Conservation (phyloP, 2,888 invertebrate species). For the Lasioglossum pauxillum region DNA sequence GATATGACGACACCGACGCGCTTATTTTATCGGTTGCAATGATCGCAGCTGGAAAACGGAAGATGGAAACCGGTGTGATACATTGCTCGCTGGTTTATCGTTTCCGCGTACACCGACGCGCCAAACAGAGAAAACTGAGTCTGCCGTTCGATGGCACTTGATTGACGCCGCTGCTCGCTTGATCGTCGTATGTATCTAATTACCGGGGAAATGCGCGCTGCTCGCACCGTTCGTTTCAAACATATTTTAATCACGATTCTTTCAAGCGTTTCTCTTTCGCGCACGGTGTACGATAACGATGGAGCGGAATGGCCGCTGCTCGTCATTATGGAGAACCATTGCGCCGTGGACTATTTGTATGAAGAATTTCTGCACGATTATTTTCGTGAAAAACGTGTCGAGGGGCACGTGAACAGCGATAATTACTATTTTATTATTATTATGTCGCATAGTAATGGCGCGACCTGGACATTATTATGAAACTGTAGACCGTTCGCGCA, state of each 20-base stretch:
- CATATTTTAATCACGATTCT: background rate
- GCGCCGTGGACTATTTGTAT: background rate
- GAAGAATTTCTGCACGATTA: background rate
- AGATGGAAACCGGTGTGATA: background rate
- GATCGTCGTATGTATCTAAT: background rate
- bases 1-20: background rate
- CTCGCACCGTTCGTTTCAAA: background rate
- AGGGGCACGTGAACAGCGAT: background rate
- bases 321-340: background rate
- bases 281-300: background rate
- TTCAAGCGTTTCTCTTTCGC: background rate
- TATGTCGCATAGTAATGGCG: background rate
- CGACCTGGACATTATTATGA: background rate
- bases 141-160: background rate
- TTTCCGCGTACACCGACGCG: background rate
- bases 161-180: background rate
- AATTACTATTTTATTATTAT: background rate
- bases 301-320: background rate
- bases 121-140: background rate
- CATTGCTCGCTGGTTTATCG: background rate
- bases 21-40: background rate
- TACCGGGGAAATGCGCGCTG: background rate
- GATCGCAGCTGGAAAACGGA: background rate
- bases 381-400: background rate
- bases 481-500: background rate